Evolutionary conservation across 2,797 vertebrate species (phyloP).

Genomic region (Vultur gryphus): DNA sequence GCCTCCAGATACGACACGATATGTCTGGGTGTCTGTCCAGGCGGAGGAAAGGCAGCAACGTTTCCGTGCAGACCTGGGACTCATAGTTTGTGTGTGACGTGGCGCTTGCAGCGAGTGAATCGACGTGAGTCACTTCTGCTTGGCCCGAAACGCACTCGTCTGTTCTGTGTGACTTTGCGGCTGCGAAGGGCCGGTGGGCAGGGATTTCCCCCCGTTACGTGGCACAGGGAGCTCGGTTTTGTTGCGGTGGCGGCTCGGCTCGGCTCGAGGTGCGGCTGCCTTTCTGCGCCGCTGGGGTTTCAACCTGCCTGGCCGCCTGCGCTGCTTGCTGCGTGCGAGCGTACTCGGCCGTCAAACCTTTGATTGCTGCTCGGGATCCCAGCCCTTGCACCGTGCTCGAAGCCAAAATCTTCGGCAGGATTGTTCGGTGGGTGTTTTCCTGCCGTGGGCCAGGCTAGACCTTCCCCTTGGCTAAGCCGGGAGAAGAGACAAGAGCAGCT

Average conservation of each 20-base stretch:
- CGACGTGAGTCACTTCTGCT: neutral
- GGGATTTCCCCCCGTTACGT: neutral
- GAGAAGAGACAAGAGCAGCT: neutral
- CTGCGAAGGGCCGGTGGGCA: neutral
- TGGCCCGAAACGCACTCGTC: neutral
- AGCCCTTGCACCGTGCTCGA: neutral
- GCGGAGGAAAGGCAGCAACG: neutral
- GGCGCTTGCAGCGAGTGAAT: neutral
- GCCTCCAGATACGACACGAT: neutral
- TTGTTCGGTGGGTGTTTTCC: neutral
- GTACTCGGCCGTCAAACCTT: neutral
- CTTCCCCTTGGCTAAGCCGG: neutral
- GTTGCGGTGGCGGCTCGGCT: neutral
- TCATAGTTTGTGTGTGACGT: neutral
- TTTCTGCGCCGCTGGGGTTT: neutral
- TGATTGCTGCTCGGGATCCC: neutral
- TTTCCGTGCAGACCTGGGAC: neutral
- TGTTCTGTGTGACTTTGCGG: rapidly evolving
- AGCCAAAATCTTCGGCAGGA: neutral
- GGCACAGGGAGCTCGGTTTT: neutral
- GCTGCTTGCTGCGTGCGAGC: neutral
- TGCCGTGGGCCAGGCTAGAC: neutral
- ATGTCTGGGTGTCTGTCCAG: neutral
- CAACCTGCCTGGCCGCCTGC: neutral
- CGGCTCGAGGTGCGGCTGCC: neutral